Conservation (phyloP, 1,140 invertebrate genomes). For the Oscheius sp. region DNA sequence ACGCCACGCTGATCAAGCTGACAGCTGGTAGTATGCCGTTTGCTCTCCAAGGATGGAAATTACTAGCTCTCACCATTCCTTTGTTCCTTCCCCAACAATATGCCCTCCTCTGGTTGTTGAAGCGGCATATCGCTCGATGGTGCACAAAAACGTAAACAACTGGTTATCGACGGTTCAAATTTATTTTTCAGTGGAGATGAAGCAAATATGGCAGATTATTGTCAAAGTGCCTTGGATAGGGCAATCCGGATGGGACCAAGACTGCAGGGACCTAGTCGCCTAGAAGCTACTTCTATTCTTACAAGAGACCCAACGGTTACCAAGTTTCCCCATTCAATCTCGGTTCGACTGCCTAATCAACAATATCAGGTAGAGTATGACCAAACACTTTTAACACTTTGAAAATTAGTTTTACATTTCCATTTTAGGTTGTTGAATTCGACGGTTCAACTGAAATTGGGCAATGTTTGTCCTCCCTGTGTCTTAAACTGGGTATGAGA, state of each 20-base stretch:
- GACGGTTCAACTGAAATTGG: conserved; percentile 55
- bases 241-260: conserved; percentile 39
- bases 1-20: conserved; percentile 48
- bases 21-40: conserved; percentile 45
- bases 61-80: conserved; percentile 47
- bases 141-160: conserved; percentile 23
- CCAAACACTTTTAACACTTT: not conserved
- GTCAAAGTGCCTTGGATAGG: conserved; percentile 40
- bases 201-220: conserved; percentile 47
- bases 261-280: conserved; percentile 51
- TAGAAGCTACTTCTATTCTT: conserved; percentile 48
- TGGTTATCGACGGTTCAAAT: not conserved
- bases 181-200: conserved; percentile 16
- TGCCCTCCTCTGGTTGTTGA: conserved; percentile 52
- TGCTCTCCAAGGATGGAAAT: conserved; percentile 51
- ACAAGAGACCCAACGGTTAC: conserved; percentile 48
- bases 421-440: conserved; percentile 48
- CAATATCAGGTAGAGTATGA: conserved; percentile 52
- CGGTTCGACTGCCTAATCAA: conserved; percentile 45
- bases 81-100: conserved; percentile 50
- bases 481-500: conserved; percentile 48
- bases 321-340: conserved; percentile 49
- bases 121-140: conserved; percentile 45
- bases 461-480: conserved; percentile 51
- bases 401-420: not conserved